phyloP scores from a whole-genome alignment of 2,888 invertebrate genomes.

The Copidosoma aretas region DNA sequence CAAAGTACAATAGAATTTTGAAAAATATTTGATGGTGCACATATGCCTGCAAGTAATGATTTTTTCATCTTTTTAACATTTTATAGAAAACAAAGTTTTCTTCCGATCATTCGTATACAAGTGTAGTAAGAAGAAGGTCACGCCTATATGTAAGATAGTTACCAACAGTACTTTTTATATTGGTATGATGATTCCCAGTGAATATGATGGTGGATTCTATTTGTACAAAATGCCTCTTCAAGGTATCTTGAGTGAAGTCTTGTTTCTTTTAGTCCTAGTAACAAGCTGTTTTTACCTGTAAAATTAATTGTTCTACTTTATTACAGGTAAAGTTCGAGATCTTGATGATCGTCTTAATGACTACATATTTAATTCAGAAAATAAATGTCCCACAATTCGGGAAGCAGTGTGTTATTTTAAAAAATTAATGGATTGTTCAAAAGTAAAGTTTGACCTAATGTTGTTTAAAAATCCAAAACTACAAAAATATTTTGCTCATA shows the following conservation, averaged over 20 bases:
- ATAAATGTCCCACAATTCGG: conserved; percentile 26
- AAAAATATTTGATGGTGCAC: no score
- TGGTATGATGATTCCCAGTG: conserved; percentile 42
- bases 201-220: conserved; percentile 46
- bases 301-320: not conserved
- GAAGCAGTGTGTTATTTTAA: conserved; percentile 33
- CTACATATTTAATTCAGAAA: conserved; percentile 22
- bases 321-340: conserved; percentile 41
- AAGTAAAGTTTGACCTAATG: conserved; percentile 28
- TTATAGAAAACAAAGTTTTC: conserved; percentile 40
- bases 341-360: conserved; percentile 4
- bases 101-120: conserved; percentile 39
- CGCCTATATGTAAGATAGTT: conserved; percentile 41
- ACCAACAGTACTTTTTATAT: conserved; percentile 33
- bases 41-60: conserved; percentile 18
- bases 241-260: conserved; percentile 34
- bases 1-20: not conserved
- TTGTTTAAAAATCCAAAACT: conserved; percentile 43
- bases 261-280: no score
- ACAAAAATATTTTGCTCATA: conserved; percentile 38
- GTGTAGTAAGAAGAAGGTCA: conserved; percentile 38
- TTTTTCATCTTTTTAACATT: conserved; percentile 8
- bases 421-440: conserved; percentile 35
- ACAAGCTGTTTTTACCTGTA: conserved; percentile 7
- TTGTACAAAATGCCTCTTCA: conserved; percentile 41